phyloP scores from a whole-genome alignment of 2,113 vertebrate species.

The Cariama cristata region DNA sequence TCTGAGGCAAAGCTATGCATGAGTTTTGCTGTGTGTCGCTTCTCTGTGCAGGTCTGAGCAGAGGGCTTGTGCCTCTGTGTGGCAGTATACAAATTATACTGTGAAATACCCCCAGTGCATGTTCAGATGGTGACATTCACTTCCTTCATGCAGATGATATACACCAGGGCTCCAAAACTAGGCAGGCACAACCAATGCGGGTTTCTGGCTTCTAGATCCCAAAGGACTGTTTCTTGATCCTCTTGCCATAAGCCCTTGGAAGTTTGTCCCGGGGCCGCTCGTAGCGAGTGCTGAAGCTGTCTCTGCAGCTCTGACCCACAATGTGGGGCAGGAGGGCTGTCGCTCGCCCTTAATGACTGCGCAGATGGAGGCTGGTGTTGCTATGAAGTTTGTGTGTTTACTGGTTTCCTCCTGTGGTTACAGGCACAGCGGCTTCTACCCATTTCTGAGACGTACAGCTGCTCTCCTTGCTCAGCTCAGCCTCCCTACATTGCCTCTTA shows the following conservation, averaged over 20 bases:
- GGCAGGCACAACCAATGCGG: not conserved
- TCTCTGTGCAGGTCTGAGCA: not conserved
- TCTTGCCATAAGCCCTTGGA: not conserved
- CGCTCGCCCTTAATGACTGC: not conserved
- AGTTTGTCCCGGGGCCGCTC: not conserved
- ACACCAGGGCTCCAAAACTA: not conserved
- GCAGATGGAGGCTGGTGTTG: not conserved
- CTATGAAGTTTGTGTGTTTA: not conserved
- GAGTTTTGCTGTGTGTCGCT: not conserved
- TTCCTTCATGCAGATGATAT: not conserved
- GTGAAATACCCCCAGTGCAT: not conserved
- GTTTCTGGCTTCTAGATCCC: not conserved
- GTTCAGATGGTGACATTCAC: not conserved
- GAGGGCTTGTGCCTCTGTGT: not conserved
- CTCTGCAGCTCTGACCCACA: not conserved
- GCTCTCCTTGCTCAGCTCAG: not conserved
- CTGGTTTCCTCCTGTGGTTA: not conserved
- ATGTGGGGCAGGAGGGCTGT: not conserved
- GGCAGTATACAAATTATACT: not conserved
- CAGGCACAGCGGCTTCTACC: not conserved
- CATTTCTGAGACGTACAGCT: rapidly evolving
- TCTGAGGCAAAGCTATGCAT: not conserved
- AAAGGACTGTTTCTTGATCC: not conserved
- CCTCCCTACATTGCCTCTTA: rapidly evolving
- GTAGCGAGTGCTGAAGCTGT: not conserved